A percentile compares a stretch with the other conserved stretches of the same genome.
These are phyloP conservation scores for Hesperia comma DNA, from an alignment of 2,888 invertebrate species.

Conservation along the genomic window DNA sequence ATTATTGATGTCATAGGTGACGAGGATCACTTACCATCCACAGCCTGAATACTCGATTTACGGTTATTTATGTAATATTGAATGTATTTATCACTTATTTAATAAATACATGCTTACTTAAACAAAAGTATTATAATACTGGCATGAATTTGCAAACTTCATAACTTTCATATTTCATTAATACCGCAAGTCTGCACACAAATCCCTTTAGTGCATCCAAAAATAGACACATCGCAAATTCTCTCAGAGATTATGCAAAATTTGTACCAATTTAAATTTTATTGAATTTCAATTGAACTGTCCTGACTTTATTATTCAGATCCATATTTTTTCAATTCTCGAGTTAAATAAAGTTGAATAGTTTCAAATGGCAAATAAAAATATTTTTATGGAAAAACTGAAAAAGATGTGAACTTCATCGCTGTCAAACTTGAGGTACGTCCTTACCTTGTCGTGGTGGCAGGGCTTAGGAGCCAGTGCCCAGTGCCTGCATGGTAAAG, in stretches of 20 bases:
- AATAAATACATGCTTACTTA: no score
- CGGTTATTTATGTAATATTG: no score
- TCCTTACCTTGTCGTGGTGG: no score
- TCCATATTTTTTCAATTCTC: background rate
- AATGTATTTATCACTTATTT: no score
- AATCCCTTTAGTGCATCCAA: constrained; percentile 32
- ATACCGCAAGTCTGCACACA: constrained; percentile 27
- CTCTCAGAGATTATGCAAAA: constrained; percentile 30
- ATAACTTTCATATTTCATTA: constrained; percentile 33
- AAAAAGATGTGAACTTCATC: no score
- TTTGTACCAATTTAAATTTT: constrained; percentile 19
- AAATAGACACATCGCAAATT: constrained; percentile 26
- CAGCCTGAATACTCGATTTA: no score
- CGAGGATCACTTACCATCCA: no score
- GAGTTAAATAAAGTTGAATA: background rate
- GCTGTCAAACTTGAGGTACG: no score
- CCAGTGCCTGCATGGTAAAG: no score
- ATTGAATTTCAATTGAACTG: constrained; percentile 22
- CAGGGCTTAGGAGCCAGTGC: no score
- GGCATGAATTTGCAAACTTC: constrained; percentile 27
- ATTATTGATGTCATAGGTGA: no score
- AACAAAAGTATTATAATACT: no score
- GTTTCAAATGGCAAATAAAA: background rate
- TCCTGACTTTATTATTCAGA: constrained; percentile 15
- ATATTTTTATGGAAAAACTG: background rate